These are phyloP conservation scores for Dexiosoma caninum DNA, from an alignment of 2,888 invertebrate genomes.

Conservation along the genomic window DNA sequence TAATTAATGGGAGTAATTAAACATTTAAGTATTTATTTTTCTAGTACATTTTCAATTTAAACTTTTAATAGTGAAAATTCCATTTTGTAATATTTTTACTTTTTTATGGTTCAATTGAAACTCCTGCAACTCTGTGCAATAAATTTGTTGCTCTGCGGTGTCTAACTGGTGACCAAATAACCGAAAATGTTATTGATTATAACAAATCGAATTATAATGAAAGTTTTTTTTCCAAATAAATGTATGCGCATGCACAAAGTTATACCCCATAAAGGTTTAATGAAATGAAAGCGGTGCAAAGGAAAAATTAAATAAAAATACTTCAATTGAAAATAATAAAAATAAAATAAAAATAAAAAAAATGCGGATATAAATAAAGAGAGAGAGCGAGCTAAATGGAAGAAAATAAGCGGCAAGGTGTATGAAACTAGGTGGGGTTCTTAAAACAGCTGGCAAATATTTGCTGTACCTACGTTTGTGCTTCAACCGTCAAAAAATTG, in stretches of 20 bases:
- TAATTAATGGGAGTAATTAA: neutral
- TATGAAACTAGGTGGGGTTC: too few species aligned
- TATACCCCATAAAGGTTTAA: conserved; percentile 10
- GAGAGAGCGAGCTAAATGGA: too few species aligned
- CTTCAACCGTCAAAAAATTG: too few species aligned
- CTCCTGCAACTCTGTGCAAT: neutral
- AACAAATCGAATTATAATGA: conserved; percentile 42
- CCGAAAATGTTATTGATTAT: conserved; percentile 16
- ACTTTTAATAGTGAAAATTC: neutral
- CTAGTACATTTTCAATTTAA: neutral
- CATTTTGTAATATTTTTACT: too few species aligned
- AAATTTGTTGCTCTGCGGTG: neutral
- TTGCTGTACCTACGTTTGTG: too few species aligned
- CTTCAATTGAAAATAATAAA: neutral
- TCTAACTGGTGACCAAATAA: conserved; percentile 10
- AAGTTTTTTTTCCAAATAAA: conserved; percentile 14
- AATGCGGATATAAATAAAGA: too few species aligned
- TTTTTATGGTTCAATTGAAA: conserved; percentile 10
- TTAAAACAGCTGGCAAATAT: too few species aligned
- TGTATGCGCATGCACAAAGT: neutral
- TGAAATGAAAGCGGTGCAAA: too few species aligned
- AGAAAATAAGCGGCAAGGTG: too few species aligned
- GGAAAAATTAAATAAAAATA: too few species aligned
- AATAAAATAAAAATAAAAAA: too few species aligned
- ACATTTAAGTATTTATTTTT: neutral